A percentile compares a stretch with the other conserved stretches of the same genome.
Conservation (phyloP, 1,140 invertebrate genomes). For the Pseudomyrmex pallidus region DNA sequence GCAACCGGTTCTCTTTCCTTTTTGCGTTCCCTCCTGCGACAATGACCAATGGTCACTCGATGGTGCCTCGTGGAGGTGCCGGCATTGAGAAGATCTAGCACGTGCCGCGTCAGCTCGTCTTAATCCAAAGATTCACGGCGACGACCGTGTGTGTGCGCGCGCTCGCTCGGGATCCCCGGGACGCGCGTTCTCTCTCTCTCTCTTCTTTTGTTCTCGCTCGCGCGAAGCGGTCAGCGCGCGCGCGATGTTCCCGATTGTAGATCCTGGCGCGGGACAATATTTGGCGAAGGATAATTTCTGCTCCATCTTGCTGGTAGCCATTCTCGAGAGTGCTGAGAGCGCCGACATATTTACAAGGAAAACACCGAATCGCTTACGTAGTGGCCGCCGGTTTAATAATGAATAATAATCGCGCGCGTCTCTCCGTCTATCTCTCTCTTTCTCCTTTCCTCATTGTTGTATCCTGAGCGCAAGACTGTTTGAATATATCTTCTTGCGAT, state of each 20-base stretch:
- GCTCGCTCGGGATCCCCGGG: constrained; percentile 47
- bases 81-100: constrained; percentile 74
- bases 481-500: neutral
- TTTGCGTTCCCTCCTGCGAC: constrained; percentile 72
- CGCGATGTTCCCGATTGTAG: constrained; percentile 51
- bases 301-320: constrained; percentile 15
- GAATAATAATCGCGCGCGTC: constrained; percentile 22
- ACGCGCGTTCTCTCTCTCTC: constrained; percentile 39
- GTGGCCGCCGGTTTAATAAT: constrained; percentile 18
- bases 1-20: constrained; percentile 76
- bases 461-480: neutral
- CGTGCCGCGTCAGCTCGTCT: constrained; percentile 73
- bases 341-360: constrained; percentile 36
- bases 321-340: constrained; percentile 33
- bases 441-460: neutral
- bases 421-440: no score
- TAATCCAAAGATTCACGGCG: constrained; percentile 75
- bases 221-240: constrained; percentile 71
- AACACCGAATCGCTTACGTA: constrained; percentile 42
- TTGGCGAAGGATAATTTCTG: constrained; percentile 58
- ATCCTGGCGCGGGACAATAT: constrained; percentile 51
- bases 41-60: constrained; percentile 79
- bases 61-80: constrained; percentile 57
- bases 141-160: constrained; percentile 16
- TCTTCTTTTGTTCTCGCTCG: constrained; percentile 27